Base-by-base conservation (phyloP, 2,888 invertebrate species). In the Andrena haemorrhoa region DNA sequence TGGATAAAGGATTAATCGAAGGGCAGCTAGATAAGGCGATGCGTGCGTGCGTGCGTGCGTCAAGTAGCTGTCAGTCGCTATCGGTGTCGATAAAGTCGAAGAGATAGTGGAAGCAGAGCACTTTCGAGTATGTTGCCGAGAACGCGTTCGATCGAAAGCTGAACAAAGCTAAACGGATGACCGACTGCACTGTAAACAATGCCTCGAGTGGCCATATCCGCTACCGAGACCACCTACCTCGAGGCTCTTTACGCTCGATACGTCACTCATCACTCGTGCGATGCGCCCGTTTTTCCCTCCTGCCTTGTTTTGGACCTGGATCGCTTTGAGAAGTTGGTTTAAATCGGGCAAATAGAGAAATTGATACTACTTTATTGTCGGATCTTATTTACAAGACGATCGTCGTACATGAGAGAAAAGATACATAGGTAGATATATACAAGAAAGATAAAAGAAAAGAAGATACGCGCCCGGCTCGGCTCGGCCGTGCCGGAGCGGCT, bases 11-110 rank as follows among this genome's bases (percentile, higher is more conserved):
- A 20, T 23, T 23, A 20, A 20, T 10, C 26, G 56, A 20, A 56
- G 20, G 26, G 23, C 10, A 4, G 4, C n/a, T n/a, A 20, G 56
- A 56, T 56, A 56, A 56, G 51, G 51, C 7, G 56, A 12, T 26
- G 26, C 56, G 56, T 53, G 53, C 53, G 20, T 26, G 26, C 56
- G 56, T 53, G 53, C 53, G 20, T 26, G 33, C 23, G 60, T 80
- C 6, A 41, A 80, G 79, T 79, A 49, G 63, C 49, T 68, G 72
- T 79, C 80, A 68, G 41, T 72, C 61, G 53, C 12, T 78, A 79
- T 78, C 79, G 26, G 16, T 47, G 78, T 78, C 79, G 26, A 10
- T 60, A 41, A 16, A 10, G 31, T 16, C 33, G 29, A 20, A 7
- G 47, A 47, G 64, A 69, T 75, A 75, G 47, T 31, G 26, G 16